Evolutionary conservation across 2,113 vertebrate genomes (phyloP), one percentile per base, ranked within the genome.

Genomic region (Sapajus apella): DNA sequence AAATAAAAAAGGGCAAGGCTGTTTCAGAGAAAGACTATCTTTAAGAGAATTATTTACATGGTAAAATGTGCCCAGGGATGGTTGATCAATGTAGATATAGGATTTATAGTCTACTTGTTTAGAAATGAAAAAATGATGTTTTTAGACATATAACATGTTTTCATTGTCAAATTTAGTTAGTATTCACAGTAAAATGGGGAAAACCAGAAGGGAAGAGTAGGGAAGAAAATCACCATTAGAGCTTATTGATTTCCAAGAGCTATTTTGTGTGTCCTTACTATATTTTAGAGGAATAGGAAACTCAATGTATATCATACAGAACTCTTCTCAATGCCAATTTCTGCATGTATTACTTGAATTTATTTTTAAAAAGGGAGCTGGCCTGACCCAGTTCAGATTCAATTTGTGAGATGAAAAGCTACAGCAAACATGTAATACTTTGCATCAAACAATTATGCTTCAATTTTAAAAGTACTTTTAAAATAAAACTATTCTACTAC

Each of bases 401-500:
- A 92, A 75, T 97, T 85, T 86, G n/a, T 95, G 79, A 90, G 95
- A 95, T 87, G 47, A 77, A 92, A 95, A 95, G 52, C 40, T 95
- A 90, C 97, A 97, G 92, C 72, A 96, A 97, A 94, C 56, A 23
- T 89, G 13, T 45, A 94, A 56, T 93, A 91, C 50, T 97, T 96
- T 79, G 32, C 8, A 72, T 97, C 93, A 96, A 91, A 87, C 90
- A 94, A 93, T 68, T 73, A 91, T 70, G 80, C 80, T 92, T 86
- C 56, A 86, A 95, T 61, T 90, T 97, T 95, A 90, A 97, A 97
- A 73, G 95, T 81, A 97, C 27, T 61, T 94, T 92, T 35, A 97
- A 98, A 92, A 87, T 92, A 2, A 88, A 96, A 92, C 40, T 94
- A 81, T 73, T 94, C 87, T 95, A 94, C 97, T 96, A 98, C 98